Base-by-base conservation (phyloP, 37 sponge, comb jelly and placozoan genomes). In the Cliona cf. orientalis region DNA sequence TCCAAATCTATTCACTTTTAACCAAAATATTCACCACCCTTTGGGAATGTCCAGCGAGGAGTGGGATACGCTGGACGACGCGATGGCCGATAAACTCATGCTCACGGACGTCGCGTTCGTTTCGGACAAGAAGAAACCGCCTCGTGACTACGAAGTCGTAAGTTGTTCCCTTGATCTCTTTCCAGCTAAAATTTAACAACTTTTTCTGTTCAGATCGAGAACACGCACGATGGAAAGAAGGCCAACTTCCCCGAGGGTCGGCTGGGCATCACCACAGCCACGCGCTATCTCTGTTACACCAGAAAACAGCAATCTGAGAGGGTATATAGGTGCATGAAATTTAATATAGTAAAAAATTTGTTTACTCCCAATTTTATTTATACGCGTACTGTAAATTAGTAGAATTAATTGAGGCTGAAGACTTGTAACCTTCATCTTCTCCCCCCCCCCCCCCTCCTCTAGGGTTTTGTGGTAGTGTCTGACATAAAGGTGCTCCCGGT, bases 111-210 rank as follows among this genome's bases (percentile, higher is more conserved):
- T 89, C 17, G 66, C 35, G 31, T 31, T 89, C 2, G 29, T 89
- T 9, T 33, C 72, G 2, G 84, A 89, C 63, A 89, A 79, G 45
- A 85, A 89, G 46, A 83, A 79, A 39, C 84, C 89, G 7, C 44
- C 66, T 3, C 25, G 42, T 6, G 82, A 69, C 3, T 81, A 72
- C 46, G 23, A 22, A 17, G 72, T 71, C 46, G 72, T 72, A 71
- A 61, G 82, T 40, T 69, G 14, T 21, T 19, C 37, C 5, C 9
- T 23, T 37, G 6, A 17, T 11, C 46, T 35, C 4, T 26, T 3
- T 31, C 34, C 36, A 5, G 36, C 66, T 3, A 70, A 61, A 7
- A 61, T 61, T n/a, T 61, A 49, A 49, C 9, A 49, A 49, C 53
- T 49, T 49, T 49, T 14, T 19, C 9, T 22, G 0, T 45, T 5